Base-by-base conservation (phyloP, 2,888 invertebrate genomes). In the Coecobrya sp. region DNA sequence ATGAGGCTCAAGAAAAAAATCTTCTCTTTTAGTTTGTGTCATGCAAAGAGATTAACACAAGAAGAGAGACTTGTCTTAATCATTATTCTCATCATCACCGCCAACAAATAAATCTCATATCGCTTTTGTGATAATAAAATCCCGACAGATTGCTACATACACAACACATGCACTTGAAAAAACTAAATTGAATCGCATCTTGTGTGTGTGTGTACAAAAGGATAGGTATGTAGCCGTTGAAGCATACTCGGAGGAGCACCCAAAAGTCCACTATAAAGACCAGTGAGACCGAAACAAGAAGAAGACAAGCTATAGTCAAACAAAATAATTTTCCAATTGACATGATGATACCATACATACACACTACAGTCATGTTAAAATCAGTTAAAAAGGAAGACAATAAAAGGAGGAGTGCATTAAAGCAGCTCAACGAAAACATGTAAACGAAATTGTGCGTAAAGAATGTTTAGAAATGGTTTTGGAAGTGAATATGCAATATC, bases 41-140 rank as follows among this genome's bases (percentile, higher is more conserved):
- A 5, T 68, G 27, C 30, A 30, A 68, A 68, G 16, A 68, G 68
- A 68, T 68, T 68, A 30, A 27, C 27, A 16, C 27, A 30, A 30
- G 36, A 68, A 19, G 36, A 36, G 7, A 30, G 16, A 68, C 30
- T 27, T 68, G 68, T 68, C 68, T 68, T 68, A 68, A 68, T 19
- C 30, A 68, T 59, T 16, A 8, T 22, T 16, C 30, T 36, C 68
- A 68, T 36, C 68, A 30, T 7, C 30, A 68, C 36, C 68, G 19
- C 68, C 68, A 68, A 68, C 68, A 68, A 68, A 68, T 68, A 68
- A 68, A 68, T 68, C 68, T 68, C 13, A 19, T 68, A 68, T 68
- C 68, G 68, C 30, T 68, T 68, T 30, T 36, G 27, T 2, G 68
- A 68, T 68, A 68, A 36, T 68, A 68, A 68, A 27, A 59, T 19